These are phyloP conservation scores for Himalopsyche tibetana DNA, from an alignment of 2,888 invertebrate species.

Conservation along the genomic window DNA sequence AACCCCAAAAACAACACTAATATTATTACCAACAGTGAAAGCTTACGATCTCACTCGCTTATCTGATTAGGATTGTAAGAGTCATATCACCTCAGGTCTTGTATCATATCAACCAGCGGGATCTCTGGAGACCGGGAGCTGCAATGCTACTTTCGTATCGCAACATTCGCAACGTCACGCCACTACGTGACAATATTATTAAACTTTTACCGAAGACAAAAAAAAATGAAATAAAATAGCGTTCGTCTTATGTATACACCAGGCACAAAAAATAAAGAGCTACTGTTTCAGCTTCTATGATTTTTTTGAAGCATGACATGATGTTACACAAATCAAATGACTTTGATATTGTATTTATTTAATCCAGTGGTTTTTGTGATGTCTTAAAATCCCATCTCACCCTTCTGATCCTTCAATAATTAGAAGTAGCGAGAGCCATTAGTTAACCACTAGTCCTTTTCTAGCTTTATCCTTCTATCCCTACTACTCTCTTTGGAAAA, in stretches of 20 bases:
- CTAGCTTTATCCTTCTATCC: too few species aligned
- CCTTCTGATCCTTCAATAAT: too few species aligned
- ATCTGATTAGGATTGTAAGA: conserved; percentile 3
- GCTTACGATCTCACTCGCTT: conserved; percentile 23
- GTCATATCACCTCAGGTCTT: conserved; percentile 16
- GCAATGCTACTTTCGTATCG: not conserved
- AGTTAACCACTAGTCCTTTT: too few species aligned
- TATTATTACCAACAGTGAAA: conserved; percentile 2
- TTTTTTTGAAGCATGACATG: not conserved
- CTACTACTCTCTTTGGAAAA: too few species aligned
- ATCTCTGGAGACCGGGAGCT: not conserved
- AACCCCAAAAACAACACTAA: conserved; percentile 24
- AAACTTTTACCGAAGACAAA: not conserved
- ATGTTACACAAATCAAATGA: too few species aligned
- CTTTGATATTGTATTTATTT: too few species aligned
- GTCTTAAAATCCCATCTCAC: too few species aligned
- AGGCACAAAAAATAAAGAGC: conserved; percentile 4
- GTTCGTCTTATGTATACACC: not conserved
- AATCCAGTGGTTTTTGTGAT: too few species aligned
- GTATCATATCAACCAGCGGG: conserved; percentile 8
- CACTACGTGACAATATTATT: conserved; percentile 14
- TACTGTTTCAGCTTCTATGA: not conserved
- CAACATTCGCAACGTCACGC: not conserved
- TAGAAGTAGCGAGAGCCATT: too few species aligned
- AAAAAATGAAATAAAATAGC: not conserved